Evolutionary conservation across 2,113 vertebrate genomes (phyloP), one percentile per base, ranked within the genome.

Genomic region (Oenanthe melanoleuca): DNA sequence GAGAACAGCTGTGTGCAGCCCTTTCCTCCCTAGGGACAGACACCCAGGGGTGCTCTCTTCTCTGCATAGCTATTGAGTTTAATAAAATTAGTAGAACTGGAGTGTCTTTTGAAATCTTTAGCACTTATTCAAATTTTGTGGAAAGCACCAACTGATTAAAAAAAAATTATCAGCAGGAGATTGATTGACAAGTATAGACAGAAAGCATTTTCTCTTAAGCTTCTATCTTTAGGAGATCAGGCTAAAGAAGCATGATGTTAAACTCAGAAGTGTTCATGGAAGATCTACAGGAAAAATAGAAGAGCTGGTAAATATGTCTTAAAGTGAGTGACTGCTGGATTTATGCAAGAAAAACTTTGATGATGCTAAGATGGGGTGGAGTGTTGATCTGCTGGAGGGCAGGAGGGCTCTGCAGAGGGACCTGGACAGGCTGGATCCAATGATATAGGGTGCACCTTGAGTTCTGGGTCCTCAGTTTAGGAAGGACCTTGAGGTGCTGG

Each of bases 361-460:
- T 67, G 49, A 65, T 11, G 22, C 13, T 37, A 66, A 50, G 31
- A 1, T 49, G 61, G 5, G 25, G 25, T 19, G 11, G 31, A 31
- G 52, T 34, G 20, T 57, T 50, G 61, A 21, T 59, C 21, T 75
- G 16, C 31, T 86, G 71, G 61, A 59, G 44, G 25, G 21, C n/a
- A 16, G 42, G 20, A 50, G 34, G 29, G 29, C 52, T 74, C 50
- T 85, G 42, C 42, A 49, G 60, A 34, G 42, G 12, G 20, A 11
- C 42, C 24, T 57, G 29, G 49, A 28, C 40, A n/a, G 29, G n/a
- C 9, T 8, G 9, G 42, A 66, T 49, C 42, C 42, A 29, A 0
- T 0, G 0, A n/a, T 42, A 7, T 0, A 29, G 34, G 20, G 13
- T 8, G 7, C 15, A 40, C 50, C 24, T 57, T 25, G 12, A 40